phyloP scores from a whole-genome alignment of 2,113 vertebrate genomes.

The Ictalurus furcatus region DNA sequence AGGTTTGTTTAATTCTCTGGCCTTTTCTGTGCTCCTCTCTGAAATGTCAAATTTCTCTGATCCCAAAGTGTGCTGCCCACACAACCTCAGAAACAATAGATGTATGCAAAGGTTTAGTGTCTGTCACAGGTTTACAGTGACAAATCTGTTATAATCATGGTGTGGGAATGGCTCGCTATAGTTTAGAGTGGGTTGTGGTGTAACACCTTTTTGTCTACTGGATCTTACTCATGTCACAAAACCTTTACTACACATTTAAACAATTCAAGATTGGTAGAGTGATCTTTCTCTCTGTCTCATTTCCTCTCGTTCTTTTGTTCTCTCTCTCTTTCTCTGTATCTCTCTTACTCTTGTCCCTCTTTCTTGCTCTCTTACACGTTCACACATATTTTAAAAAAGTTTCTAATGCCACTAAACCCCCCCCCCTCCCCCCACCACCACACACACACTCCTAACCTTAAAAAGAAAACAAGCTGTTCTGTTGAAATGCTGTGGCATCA shows the following conservation, averaged over 20 bases:
- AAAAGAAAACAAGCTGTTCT: too few relatives aligned
- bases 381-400: not conserved
- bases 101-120: not conserved
- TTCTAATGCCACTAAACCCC: not conserved
- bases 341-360: not conserved
- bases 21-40: not conserved
- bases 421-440: too few relatives aligned
- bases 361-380: too few relatives aligned
- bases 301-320: not conserved
- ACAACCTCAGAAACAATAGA: not conserved
- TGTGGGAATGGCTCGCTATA: not conserved
- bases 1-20: conserved; percentile 65
- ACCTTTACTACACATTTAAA: not conserved
- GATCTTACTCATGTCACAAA: too few relatives aligned
- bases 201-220: too few relatives aligned
- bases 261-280: conserved; percentile 52
- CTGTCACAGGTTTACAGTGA: not conserved
- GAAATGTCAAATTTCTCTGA: not conserved
- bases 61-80: too few relatives aligned
- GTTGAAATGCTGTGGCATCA: not conserved
- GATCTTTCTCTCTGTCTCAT: conserved; percentile 6
- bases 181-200: not conserved
- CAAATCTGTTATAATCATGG: not conserved
- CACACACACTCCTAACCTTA: not conserved
- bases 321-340: not conserved